phyloP scores from a whole-genome alignment of 2,888 invertebrate species.

The Xanthia togata region DNA sequence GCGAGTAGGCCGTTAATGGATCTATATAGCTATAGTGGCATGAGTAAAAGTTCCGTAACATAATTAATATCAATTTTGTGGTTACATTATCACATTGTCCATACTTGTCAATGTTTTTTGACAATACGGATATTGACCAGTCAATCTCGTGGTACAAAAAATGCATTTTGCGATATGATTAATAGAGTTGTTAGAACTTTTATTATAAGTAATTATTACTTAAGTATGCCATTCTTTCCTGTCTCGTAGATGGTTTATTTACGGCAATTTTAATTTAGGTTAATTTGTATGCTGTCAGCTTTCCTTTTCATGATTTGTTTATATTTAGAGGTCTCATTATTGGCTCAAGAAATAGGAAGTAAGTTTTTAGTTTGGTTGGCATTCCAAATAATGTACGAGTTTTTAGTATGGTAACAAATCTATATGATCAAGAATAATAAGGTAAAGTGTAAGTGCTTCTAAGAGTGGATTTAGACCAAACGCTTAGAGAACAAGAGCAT shows the following conservation, averaged over 20 bases:
- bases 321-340: slow-evolving; percentile 29
- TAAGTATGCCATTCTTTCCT: slow-evolving; percentile 48
- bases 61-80: slow-evolving; percentile 47
- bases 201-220: too few species aligned
- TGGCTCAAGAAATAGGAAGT: slow-evolving; percentile 23
- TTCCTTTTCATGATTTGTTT: slow-evolving; percentile 39
- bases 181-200: slow-evolving; percentile 43
- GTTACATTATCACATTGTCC: slow-evolving; percentile 18
- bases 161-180: slow-evolving; percentile 47
- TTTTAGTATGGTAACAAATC: background rate
- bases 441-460: background rate
- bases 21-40: background rate
- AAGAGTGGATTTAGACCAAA: background rate
- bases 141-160: slow-evolving; percentile 45
- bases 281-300: slow-evolving; percentile 55
- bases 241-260: slow-evolving; percentile 45
- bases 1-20: background rate
- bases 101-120: slow-evolving; percentile 38
- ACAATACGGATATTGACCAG: slow-evolving; percentile 53
- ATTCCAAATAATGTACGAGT: background rate
- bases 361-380: background rate
- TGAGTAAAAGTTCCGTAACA: slow-evolving; percentile 31
- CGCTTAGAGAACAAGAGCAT: background rate
- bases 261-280: slow-evolving; percentile 48
- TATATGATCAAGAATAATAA: background rate